Base-by-base conservation (phyloP, 2,888 invertebrate species). In the Chrysotoxum bicinctum region DNA sequence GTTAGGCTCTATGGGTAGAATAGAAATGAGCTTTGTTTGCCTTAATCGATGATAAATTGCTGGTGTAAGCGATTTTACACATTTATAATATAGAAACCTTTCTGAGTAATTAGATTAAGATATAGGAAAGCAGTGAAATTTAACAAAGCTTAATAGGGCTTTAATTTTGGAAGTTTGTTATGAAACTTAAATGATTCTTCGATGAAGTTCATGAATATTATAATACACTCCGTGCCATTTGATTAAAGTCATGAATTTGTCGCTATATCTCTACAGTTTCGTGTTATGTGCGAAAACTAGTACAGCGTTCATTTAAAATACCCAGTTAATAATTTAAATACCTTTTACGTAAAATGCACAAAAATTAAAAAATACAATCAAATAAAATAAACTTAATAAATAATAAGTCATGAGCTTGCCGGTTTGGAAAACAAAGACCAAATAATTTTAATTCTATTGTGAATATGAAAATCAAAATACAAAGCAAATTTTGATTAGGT, bases 31-130 rank as follows among this genome's bases (percentile, higher is more conserved):
- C 52, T 48, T 12, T 40, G 62, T 48, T 60, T 21, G 40, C 48
- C 32, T 48, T 74, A 78, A 78, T 83, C 69, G 62, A 32, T 83
- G 68, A 83, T 77, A 62, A 78, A 83, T 77, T 62, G 48, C 26
- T 37, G 16, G 26, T 45, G 37, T 66, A 58, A 70, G 58, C 45
- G 70, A 50, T 21, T 74, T 43, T 70, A 16, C 40, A 74, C 54
- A 54, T 74, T 69, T 40, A 23, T 62, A 78, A 78, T 62, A 12
- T 62, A 12, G 78, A 62, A 83, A 62, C 32, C 40, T 35, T 76
- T 62, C 35, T 30, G 32, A 23, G 60, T 40, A 58, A 73, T 68
- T 60, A 66, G 50, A 66, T 76, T 48, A 16, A 58, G 54, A 73
- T 62, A 77, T 66, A 12, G 56, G 5, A 48, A 16, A 43, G 23